phyloP scores from a whole-genome alignment of 1,140 invertebrate species.

The Brachionus manjavacas region DNA sequence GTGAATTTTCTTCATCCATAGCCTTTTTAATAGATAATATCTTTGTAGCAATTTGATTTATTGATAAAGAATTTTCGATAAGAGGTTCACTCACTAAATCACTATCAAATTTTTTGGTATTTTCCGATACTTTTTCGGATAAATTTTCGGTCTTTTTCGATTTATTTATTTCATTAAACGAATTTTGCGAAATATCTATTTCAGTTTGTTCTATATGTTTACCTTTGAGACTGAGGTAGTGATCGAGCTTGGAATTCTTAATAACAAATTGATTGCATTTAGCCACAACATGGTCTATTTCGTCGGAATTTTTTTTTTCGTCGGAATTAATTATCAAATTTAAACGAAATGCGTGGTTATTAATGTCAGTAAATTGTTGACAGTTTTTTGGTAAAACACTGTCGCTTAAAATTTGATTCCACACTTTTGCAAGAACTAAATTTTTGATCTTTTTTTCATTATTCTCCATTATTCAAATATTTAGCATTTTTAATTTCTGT shows the following conservation, averaged over 20 bases:
- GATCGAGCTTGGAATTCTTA: background rate
- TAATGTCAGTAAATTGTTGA: background rate
- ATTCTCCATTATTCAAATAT: background rate
- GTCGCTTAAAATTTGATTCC: slow-evolving; percentile 7
- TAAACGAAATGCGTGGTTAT: background rate
- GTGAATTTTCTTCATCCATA: background rate
- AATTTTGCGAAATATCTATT: background rate
- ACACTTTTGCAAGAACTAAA: slow-evolving; percentile 10
- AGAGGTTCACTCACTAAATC: background rate
- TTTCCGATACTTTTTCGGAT: background rate
- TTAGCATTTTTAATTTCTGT: background rate
- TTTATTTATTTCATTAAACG: background rate
- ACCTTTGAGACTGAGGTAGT: background rate
- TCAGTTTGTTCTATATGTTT: background rate
- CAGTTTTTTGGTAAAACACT: background rate
- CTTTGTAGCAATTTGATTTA: background rate
- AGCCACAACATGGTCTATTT: background rate
- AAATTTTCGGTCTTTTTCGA: background rate
- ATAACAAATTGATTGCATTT: background rate
- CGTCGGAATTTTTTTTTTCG: background rate
- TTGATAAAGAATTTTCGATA: background rate
- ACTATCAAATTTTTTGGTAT: background rate
- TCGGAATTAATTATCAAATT: background rate
- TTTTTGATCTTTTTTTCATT: background rate
- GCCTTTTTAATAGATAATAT: background rate